Evolutionary conservation across 2,797 vertebrate genomes (phyloP), one percentile per base, ranked within the genome.

Genomic region (Pyrocephalus nanus): DNA sequence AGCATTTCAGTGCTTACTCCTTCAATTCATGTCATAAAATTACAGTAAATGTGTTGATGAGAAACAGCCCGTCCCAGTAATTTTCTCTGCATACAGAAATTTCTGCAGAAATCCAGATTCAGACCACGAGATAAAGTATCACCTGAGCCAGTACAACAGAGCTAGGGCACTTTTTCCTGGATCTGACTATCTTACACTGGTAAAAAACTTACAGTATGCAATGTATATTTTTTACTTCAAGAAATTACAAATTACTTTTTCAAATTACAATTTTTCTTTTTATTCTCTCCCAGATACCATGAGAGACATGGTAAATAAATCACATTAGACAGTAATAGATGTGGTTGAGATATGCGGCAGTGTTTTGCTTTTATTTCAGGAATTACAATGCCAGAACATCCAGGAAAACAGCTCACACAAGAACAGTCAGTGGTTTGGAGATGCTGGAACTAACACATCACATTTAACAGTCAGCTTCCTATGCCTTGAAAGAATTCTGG

Each of bases 301-400:
- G 4, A 55, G 1, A 81, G 65, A 78, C 40, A 55, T 75, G 62
- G 79, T 47, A 86, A 92, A 95, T 71, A 94, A 95, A 96, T 78
- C 74, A 94, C 74, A 71, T 93, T 72, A 93, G 87, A 87, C 86
- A 83, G 54, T 65, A 92, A 55, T 47, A 54, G 95, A 97, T 98
- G 98, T 97, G 98, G 98, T 65, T 84, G 80, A 90, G 53, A 88
- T 55, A 79, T 1, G 97, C 86, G 95, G 98, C 98, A 98, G 98
- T 98, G 98, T 98, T 98, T 79, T 88, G 81, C 84, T 97, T 97
- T 98, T 98, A 98, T 98, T 98, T 98, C 96, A 98, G 98, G 98
- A 98, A 98, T 98, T 98, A 98, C 98, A 98, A 97, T 96, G 97
- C 97, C 98, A 98, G 98, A 98, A 98, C 96, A 98, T 98, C 98